Conservation (phyloP, 2,888 invertebrate genomes). For the Stenurella melanura region DNA sequence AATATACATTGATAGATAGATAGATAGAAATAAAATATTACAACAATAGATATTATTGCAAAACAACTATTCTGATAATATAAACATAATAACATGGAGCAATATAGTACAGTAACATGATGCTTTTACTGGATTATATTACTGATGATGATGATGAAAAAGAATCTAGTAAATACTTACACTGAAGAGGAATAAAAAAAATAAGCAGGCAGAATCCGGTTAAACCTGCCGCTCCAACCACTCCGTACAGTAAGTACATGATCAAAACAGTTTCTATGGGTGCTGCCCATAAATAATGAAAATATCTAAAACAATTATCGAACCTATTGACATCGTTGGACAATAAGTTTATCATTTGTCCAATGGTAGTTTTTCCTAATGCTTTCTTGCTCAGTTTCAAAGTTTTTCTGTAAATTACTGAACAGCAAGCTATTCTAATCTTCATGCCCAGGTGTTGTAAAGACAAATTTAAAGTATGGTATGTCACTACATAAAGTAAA, state of each 20-base stretch:
- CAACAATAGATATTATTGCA: neutral
- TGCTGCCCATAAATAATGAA: conserved; percentile 88
- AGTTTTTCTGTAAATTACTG: conserved; percentile 80
- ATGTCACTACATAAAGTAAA: conserved; percentile 80
- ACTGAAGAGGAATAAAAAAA: conserved; percentile 73
- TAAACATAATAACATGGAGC: neutral
- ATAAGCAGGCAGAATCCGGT: conserved; percentile 76
- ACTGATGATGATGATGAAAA: no score
- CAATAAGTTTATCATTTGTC: conserved; percentile 74
- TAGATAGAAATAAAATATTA: neutral
- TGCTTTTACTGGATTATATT: no score
- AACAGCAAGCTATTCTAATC: conserved; percentile 83
- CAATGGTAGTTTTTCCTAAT: conserved; percentile 88
- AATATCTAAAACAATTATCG: conserved; percentile 85
- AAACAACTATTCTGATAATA: neutral
- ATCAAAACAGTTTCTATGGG: conserved; percentile 86
- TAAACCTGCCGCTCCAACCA: conserved; percentile 75
- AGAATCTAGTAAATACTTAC: conserved; percentile 61
- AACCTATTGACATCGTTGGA: conserved; percentile 93
- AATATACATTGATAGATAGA: no score
- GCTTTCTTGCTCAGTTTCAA: conserved; percentile 85
- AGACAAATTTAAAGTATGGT: conserved; percentile 91
- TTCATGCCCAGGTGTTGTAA: conserved; percentile 87
- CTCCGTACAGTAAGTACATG: conserved; percentile 80
- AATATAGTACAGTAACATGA: no score